Conservation (phyloP, 2,113 vertebrate species). For the Sterrhoptilus dennistouni region DNA sequence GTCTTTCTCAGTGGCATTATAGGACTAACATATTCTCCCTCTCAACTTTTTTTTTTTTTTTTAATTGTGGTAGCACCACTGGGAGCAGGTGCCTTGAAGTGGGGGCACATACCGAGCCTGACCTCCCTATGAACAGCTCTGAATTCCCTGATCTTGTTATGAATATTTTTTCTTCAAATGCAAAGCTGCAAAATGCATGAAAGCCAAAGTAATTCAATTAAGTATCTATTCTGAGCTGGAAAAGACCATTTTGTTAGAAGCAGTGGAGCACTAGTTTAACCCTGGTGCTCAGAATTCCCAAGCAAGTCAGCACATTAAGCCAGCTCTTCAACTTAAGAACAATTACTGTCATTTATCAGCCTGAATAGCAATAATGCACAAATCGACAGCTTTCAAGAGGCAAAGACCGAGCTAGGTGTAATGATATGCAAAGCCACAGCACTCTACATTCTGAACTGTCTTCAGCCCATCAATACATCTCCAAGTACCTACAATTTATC, state of each 20-base stretch:
- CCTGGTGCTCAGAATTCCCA: conserved; percentile 79
- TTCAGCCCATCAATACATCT: conserved; percentile 82
- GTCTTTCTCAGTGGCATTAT: not conserved
- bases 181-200: conserved; percentile 76
- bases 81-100: conserved; percentile 61
- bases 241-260: conserved; percentile 78
- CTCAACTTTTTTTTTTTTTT: conserved; percentile 12
- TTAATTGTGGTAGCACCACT: conserved; percentile 1
- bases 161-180: conserved; percentile 68
- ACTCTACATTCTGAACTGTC: conserved; percentile 78
- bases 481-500: conserved; percentile 81
- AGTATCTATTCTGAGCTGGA: conserved; percentile 75
- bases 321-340: conserved; percentile 86
- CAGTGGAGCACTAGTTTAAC: conserved; percentile 76
- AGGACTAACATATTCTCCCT: conserved; percentile 5
- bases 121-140: conserved; percentile 39
- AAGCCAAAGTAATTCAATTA: conserved; percentile 82
- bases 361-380: conserved; percentile 84
- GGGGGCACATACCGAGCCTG: conserved; percentile 18
- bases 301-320: conserved; percentile 84
- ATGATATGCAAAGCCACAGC: conserved; percentile 85
- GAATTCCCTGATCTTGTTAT: conserved; percentile 66
- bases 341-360: conserved; percentile 90
- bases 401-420: conserved; percentile 76
- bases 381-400: conserved; percentile 87